Percentiles rank a stretch among this genome's conserved stretches.
phyloP scores from a whole-genome alignment of 2,888 invertebrate species.

The Anarsia innoxiella region DNA sequence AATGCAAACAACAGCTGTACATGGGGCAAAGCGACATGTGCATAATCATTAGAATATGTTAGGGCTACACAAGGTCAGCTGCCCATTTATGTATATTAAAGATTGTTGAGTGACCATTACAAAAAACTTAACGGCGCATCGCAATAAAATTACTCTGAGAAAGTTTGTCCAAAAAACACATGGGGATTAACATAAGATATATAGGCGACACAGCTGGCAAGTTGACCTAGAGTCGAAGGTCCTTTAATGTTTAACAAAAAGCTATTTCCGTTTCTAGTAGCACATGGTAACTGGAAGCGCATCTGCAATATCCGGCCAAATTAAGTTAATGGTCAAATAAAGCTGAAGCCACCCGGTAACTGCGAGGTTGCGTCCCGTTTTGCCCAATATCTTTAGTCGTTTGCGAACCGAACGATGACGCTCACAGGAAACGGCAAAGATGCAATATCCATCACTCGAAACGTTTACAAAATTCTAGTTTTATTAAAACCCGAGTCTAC shows the following conservation, averaged over 20 bases:
- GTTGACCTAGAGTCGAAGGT: constrained; percentile 48
- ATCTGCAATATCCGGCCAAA: constrained; percentile 54
- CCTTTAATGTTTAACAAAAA: constrained; percentile 49
- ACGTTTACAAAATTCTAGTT: too few relatives aligned
- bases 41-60: constrained; percentile 64
- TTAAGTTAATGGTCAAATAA: constrained; percentile 39
- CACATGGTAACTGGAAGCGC: constrained; percentile 52
- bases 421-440: too few relatives aligned
- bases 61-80: constrained; percentile 61
- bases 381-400: constrained; percentile 27
- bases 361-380: constrained; percentile 31
- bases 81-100: constrained; percentile 49
- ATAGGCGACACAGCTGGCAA: constrained; percentile 49
- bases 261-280: constrained; percentile 47
- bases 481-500: too few relatives aligned
- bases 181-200: constrained; percentile 37
- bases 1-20: constrained; percentile 50
- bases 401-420: constrained; percentile 20
- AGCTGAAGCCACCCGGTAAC: constrained; percentile 27
- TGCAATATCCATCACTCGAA: too few relatives aligned
- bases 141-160: constrained; percentile 42
- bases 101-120: constrained; percentile 37
- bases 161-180: constrained; percentile 37
- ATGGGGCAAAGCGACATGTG: constrained; percentile 45
- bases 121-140: constrained; percentile 39